Base-by-base conservation (phyloP, 2,113 vertebrate species). In the Erythrocebus patas region DNA sequence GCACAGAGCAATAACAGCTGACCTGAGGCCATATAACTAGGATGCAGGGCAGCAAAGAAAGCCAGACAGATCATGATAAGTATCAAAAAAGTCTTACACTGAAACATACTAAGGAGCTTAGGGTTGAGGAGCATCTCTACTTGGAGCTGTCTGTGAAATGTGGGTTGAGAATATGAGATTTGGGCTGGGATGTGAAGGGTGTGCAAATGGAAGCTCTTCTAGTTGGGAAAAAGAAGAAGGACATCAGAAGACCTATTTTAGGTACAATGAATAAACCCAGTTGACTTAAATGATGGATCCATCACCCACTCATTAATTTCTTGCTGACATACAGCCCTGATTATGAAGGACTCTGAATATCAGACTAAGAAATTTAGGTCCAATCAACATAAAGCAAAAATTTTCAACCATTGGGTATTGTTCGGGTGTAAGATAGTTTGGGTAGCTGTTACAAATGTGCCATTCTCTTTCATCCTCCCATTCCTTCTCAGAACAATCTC, bases 361-460 rank as follows among this genome's bases (percentile, higher is more conserved):
- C 84, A 84, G 55, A 32, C 80, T 87, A 90, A 52, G 23, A 92
- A 66, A 95, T 75, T 92, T 92, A 40, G 70, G 64, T 95, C 81
- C 90, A 93, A 92, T 87, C 38, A 94, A 57, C 23, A 76, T 83
- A 89, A 90, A 93, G 50, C 64, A 95, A 78, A 84, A 70, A 16
- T 25, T 55, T 94, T 94, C 57, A 93, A 32, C 35, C 40, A 59
- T 27, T 93, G 25, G 9, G n/a, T 82, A 84, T 23, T 81, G 40
- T 96, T 93, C 52, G 13, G 38, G 17, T 85, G 0, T 38, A 64
- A 84, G 80, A n/a, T 84, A 72, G 27, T 30, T 84, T 92, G 59
- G 35, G 6, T 88, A 66, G 61, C 22, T 83, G 40, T 93, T 79
- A 79, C 8, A 88, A 66, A 68, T 57, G 38, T 52, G 35, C 80